These are phyloP conservation scores for Formicarius rufipectus DNA, from an alignment of 2,113 vertebrate species.

Conservation along the genomic window DNA sequence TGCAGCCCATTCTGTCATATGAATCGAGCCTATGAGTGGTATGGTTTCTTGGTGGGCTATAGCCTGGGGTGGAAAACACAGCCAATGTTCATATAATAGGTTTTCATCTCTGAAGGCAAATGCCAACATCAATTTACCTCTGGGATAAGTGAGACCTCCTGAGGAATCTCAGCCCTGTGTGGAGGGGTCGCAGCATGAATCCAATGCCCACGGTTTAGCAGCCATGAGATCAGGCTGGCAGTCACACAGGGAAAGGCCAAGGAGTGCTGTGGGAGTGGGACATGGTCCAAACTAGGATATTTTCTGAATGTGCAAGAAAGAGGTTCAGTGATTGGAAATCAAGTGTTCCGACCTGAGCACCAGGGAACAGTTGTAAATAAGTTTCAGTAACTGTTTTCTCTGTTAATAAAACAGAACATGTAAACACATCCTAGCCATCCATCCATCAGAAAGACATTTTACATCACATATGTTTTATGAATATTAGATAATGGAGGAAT, in stretches of 20 bases:
- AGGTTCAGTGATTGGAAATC: background rate
- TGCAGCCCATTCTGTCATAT: conserved; percentile 1
- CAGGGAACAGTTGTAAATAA: background rate
- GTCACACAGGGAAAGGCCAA: background rate
- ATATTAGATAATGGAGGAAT: conserved; percentile 51
- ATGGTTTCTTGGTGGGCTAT: background rate
- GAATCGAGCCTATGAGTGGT: background rate
- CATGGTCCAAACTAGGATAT: background rate
- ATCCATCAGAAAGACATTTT: conserved; percentile 41
- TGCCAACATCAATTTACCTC: conserved; percentile 44
- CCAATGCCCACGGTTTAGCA: background rate
- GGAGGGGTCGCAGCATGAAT: background rate
- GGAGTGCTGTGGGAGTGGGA: background rate
- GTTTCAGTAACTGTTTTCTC: background rate
- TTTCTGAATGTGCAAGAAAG: background rate
- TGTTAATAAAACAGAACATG: background rate
- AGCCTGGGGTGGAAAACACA: background rate
- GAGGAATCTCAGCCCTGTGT: background rate
- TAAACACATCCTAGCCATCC: background rate
- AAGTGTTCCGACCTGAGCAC: background rate
- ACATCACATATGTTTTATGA: background rate
- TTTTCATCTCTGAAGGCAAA: conserved; percentile 44
- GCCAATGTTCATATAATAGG: background rate
- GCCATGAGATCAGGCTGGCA: background rate
- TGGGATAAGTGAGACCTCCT: conserved; percentile 24